These are phyloP conservation scores for Tauraco erythrolophus DNA, from an alignment of 2,113 vertebrate genomes.

Conservation along the genomic window DNA sequence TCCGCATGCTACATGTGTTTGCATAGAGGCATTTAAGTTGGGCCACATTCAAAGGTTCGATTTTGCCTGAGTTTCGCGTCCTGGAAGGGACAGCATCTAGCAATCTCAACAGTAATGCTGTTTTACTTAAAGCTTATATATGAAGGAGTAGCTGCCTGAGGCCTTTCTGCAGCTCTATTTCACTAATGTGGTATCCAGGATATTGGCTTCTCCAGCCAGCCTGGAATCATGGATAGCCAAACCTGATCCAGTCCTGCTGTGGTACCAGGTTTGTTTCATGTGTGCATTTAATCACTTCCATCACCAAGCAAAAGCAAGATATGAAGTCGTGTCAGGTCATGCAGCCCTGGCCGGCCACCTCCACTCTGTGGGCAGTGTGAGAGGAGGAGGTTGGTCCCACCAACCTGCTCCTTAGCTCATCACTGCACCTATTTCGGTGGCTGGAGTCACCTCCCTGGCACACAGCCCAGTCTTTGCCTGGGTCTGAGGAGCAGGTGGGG, in stretches of 20 bases:
- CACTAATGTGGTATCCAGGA: neutral
- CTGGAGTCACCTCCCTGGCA: neutral
- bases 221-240: neutral
- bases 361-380: rapidly evolving
- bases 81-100: neutral
- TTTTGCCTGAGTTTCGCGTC: neutral
- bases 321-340: neutral
- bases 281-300: neutral
- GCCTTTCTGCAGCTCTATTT: neutral
- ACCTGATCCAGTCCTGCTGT: neutral
- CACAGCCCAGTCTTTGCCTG: neutral
- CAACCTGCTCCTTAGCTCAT: rapidly evolving
- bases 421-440: neutral
- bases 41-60: neutral
- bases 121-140: neutral
- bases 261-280: rapidly evolving
- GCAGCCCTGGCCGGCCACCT: neutral
- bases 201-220: neutral
- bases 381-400: neutral
- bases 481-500: rapidly evolving
- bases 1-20: too few species aligned
- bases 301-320: neutral
- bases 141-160: neutral
- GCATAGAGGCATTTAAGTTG: too few species aligned
- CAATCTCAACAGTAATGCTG: neutral